phyloP scores from a whole-genome alignment of 2,888 invertebrate genomes.

The Tinea trinotella region DNA sequence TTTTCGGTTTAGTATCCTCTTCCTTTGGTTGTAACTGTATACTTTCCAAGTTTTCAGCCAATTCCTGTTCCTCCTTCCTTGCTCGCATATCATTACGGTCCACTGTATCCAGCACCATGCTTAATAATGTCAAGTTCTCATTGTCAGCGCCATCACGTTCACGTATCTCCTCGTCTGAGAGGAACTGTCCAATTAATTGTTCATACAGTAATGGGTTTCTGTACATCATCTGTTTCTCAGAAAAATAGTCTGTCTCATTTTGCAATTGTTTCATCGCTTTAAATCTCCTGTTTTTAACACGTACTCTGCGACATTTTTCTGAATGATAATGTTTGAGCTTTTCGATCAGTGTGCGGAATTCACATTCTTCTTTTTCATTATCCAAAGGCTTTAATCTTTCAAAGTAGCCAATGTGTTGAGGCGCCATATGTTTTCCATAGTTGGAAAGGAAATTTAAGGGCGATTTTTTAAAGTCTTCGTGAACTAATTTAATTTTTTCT shows the following conservation, averaged over 20 bases:
- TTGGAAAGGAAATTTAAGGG: conserved; percentile 80
- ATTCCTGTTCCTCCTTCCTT: conserved; percentile 73
- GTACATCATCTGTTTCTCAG: conserved; percentile 94
- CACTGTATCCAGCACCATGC: conserved; percentile 84
- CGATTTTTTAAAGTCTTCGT: conserved; percentile 75
- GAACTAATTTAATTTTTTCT: conserved; percentile 81
- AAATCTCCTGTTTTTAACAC: conserved; percentile 85
- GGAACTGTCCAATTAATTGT: conserved; percentile 88
- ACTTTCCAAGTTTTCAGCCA: conserved; percentile 62
- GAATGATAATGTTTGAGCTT: conserved; percentile 73
- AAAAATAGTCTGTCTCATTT: conserved; percentile 83
- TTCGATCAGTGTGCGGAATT: conserved; percentile 75
- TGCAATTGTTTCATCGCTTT: conserved; percentile 84
- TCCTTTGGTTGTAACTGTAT: conserved; percentile 29
- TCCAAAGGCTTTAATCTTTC: conserved; percentile 38
- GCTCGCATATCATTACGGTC: conserved; percentile 79
- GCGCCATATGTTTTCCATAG: conserved; percentile 80
- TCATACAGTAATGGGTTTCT: conserved; percentile 92
- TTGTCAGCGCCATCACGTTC: conserved; percentile 74
- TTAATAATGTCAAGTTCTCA: conserved; percentile 76
- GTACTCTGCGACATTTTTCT: conserved; percentile 58
- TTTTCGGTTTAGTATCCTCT: conserved; percentile 23
- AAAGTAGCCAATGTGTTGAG: conserved; percentile 81
- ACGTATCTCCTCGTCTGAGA: conserved; percentile 82
- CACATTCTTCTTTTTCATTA: conserved; percentile 51